Evolutionary conservation across 2,888 invertebrate species (phyloP), one percentile per base, ranked within the genome.

Genomic region (Macropis europaea): DNA sequence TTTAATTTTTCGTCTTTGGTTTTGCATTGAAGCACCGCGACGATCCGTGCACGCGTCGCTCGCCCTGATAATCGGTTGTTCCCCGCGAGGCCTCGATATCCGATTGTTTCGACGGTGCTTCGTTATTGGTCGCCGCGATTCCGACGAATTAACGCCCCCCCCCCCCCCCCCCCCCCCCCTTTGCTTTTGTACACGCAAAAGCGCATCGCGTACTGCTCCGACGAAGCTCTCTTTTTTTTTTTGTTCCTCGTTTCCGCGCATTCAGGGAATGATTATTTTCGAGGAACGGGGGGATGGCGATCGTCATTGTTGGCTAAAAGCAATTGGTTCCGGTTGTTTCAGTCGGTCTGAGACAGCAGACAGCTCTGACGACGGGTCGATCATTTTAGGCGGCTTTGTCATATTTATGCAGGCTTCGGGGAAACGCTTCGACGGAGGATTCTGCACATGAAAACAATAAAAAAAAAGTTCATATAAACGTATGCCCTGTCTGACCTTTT

Each of bases 91-190:
- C 36, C 42, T 48, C 36, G 54, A 67, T n/a, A n/a, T 50, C 38
- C 60, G 68, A 71, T 71, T 68, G 68, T 71, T 45, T 56, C 67
- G 54, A 11, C 7, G 54, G 40, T 32, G 53, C 63, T 43, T 53
- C 59, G 42, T 48, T 28, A 53, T 34, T 45, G 54, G 24, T 56
- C 32, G 45, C 38, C 15, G 36, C 28, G 28, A 34, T 53, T 32
- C 43, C 53, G 61, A 45, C 61, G 43, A 62, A 62, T 62, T 62
- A 36, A 45, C 50, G 54, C 38, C 30, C 15, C 32, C 42, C 11
- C 68, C 61, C 61, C 61, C 48, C 68, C n/a, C 62, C 34, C 34
- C 48, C 11, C 68, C 61, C 61, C 61, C 48, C 68, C n/a, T 57
- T 34, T 28, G 47, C 61, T 43, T 66, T 57, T 72, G 68, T 50